phyloP scores from a whole-genome alignment of 2,113 vertebrate genomes.

The Oxyura jamaicensis region DNA sequence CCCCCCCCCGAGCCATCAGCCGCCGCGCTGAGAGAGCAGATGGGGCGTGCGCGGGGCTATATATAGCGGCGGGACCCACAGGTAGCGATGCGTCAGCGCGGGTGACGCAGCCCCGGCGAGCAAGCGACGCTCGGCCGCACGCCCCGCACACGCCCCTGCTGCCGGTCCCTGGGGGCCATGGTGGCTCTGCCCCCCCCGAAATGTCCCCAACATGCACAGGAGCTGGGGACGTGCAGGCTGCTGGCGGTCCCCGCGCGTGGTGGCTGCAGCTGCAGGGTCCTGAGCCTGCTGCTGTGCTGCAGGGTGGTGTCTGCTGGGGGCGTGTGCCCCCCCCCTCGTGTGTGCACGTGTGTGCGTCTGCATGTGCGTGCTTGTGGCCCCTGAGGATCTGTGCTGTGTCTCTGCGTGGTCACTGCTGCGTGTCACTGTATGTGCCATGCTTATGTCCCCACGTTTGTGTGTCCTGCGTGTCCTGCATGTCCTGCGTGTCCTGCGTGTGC shows the following conservation, averaged over 20 bases:
- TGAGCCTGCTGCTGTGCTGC: neutral
- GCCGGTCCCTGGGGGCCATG: rapidly evolving
- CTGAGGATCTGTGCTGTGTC: rapidly evolving
- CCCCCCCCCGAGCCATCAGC: no score
- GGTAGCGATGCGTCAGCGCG: slow-evolving; percentile 35
- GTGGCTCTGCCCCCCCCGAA: neutral
- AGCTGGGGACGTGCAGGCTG: neutral
- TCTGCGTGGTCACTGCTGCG: rapidly evolving
- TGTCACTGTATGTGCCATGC: neutral
- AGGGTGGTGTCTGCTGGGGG: neutral
- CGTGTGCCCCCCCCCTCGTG: neutral
- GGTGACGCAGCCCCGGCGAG: slow-evolving; percentile 11
- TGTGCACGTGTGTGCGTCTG: neutral
- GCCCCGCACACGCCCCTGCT: neutral
- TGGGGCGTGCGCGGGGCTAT: neutral
- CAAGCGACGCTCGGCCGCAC: neutral
- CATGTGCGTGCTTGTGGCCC: neutral
- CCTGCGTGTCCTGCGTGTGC: neutral
- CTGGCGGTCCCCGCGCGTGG: neutral
- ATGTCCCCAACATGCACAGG: rapidly evolving
- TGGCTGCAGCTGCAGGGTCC: neutral
- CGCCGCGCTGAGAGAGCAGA: neutral
- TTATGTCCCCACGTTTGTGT: rapidly evolving
- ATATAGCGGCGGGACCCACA: slow-evolving; percentile 49
- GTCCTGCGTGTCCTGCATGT: no score